Percentiles rank a stretch among this genome's conserved stretches.
Evolutionary conservation across 1,140 invertebrate species (phyloP).

Genomic region (Papilio polyxenes): DNA sequence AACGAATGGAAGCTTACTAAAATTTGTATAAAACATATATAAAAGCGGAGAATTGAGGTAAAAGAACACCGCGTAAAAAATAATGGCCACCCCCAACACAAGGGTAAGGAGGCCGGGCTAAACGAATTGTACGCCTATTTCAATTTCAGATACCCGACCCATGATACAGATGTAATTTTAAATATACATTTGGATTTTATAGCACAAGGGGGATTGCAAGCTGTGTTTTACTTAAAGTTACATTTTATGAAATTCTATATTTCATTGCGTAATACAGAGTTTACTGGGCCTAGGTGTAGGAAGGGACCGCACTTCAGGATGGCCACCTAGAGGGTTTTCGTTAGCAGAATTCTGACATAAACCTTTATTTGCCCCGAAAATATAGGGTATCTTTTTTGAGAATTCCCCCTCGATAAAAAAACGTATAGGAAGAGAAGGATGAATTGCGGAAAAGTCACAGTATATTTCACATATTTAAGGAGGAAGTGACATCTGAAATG

Average conservation of each 20-base stretch:
- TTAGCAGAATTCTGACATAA: too few relatives aligned
- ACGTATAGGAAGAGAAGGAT: too few relatives aligned
- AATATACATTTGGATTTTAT: constrained; percentile 41
- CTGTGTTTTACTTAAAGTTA: constrained; percentile 5
- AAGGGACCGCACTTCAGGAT: too few relatives aligned
- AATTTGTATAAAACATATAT: constrained; percentile 71
- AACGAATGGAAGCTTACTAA: constrained; percentile 54
- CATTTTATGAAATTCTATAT: not conserved
- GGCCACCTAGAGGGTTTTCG: too few relatives aligned
- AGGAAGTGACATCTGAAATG: too few relatives aligned
- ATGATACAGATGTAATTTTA: constrained; percentile 43
- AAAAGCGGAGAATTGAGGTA: constrained; percentile 68
- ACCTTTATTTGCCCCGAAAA: too few relatives aligned
- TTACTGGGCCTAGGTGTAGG: not conserved
- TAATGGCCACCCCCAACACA: constrained; percentile 62
- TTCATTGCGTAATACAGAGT: not conserved
- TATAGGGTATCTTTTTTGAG: too few relatives aligned
- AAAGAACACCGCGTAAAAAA: constrained; percentile 71
- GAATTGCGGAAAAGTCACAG: too few relatives aligned
- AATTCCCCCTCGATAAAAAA: too few relatives aligned
- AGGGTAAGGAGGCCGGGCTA: constrained; percentile 55
- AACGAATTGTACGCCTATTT: constrained; percentile 74
- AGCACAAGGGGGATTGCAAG: constrained; percentile 9
- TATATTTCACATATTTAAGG: too few relatives aligned
- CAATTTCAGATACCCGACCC: constrained; percentile 61